Conservation (phyloP, 2,888 invertebrate species). For the Bibio marci region DNA sequence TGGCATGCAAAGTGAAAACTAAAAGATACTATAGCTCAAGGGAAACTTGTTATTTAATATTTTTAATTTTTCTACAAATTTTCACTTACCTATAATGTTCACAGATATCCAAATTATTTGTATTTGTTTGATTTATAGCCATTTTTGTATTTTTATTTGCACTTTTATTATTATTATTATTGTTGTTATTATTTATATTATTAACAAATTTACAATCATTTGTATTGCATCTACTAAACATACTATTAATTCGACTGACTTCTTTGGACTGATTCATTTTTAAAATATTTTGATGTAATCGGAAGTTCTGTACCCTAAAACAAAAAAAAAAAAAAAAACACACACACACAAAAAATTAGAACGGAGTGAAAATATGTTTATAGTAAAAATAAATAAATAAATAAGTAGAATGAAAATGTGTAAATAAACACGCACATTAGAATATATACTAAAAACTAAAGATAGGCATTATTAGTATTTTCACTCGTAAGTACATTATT, state of each 20-base stretch:
- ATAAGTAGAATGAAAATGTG: constrained; percentile 1
- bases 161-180: not conserved
- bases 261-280: constrained; percentile 14
- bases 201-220: not conserved
- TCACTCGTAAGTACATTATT: too few relatives aligned
- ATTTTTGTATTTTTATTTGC: not conserved
- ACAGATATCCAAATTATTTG: too few relatives aligned
- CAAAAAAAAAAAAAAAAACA: constrained; percentile 6
- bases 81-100: too few relatives aligned
- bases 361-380: not conserved
- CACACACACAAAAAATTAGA: too few relatives aligned
- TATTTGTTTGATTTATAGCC: not conserved
- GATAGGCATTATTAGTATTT: too few relatives aligned
- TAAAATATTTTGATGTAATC: constrained; percentile 14
- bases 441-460: too few relatives aligned
- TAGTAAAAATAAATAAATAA: constrained; percentile 2
- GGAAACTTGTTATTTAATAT: too few relatives aligned
- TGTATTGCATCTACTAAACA: constrained; percentile 10
- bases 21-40: too few relatives aligned
- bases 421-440: not conserved
- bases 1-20: too few relatives aligned
- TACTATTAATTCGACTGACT: constrained; percentile 16
- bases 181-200: too few relatives aligned
- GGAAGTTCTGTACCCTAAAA: constrained; percentile 16
- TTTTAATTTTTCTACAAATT: too few relatives aligned